Conservation (phyloP, 2,797 vertebrate genomes). For the Adelosebastes latens region DNA sequence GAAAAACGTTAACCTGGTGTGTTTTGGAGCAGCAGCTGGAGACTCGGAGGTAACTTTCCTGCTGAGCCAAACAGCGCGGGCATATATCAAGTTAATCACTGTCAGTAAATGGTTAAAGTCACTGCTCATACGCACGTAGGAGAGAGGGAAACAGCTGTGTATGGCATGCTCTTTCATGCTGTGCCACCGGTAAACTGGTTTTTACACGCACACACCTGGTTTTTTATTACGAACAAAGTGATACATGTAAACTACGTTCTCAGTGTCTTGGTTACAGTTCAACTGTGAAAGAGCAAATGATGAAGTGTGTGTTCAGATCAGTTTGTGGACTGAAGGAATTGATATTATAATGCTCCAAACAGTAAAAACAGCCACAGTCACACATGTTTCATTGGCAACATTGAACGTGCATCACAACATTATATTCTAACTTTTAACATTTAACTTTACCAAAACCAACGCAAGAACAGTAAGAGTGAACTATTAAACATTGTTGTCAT, state of each 20-base stretch:
- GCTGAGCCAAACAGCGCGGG: not conserved
- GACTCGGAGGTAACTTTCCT: not conserved
- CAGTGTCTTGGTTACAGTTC: not conserved
- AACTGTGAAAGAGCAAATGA: not conserved
- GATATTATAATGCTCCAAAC: not conserved
- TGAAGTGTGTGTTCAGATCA: not conserved
- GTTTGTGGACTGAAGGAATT: not conserved
- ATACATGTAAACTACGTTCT: not conserved
- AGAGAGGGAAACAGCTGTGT: not conserved
- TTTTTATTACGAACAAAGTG: not conserved
- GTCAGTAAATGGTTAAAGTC: slow-evolving; percentile 2
- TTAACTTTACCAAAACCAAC: not conserved
- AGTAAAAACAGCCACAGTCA: not conserved
- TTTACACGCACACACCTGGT: slow-evolving; percentile 21
- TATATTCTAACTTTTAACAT: not conserved
- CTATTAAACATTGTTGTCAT: not conserved
- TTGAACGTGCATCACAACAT: not conserved
- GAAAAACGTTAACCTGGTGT: not conserved
- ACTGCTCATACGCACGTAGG: not conserved
- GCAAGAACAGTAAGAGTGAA: not conserved
- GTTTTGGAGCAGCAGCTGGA: not conserved
- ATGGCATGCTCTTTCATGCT: not conserved
- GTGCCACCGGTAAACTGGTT: not conserved
- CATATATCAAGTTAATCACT: not conserved
- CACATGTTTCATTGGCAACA: not conserved